Conservation (phyloP, 2,888 invertebrate species). For the Phragmatobia fuliginosa region DNA sequence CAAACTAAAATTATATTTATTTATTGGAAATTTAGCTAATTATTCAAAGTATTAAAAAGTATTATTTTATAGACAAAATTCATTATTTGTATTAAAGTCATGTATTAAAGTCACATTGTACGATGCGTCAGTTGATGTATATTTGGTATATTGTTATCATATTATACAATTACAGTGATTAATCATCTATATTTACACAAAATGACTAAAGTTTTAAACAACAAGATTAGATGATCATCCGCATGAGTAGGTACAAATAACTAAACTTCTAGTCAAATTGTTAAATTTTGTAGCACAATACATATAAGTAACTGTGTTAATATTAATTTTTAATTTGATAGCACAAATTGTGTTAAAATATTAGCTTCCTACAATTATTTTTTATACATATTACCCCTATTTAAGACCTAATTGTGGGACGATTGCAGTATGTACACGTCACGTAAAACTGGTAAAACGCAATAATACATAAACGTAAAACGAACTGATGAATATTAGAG, state of each 20-base stretch:
- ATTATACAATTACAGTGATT: conserved; percentile 23
- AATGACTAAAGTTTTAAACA: conserved; percentile 35
- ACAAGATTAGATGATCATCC: not conserved
- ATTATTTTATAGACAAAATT: not conserved
- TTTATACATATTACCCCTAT: not conserved
- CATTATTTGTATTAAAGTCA: no score
- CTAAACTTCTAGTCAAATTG: not conserved
- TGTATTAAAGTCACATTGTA: not conserved
- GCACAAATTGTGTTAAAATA: no score
- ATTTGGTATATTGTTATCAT: conserved; percentile 19
- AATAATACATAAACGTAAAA: not conserved
- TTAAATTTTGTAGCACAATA: not conserved
- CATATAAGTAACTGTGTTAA: no score
- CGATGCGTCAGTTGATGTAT: not conserved
- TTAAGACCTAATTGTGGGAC: not conserved
- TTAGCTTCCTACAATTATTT: no score
- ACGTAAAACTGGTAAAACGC: not conserved
- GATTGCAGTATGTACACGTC: not conserved
- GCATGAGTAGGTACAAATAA: not conserved
- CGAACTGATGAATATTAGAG: no score
- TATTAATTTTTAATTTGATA: no score
- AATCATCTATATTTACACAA: conserved; percentile 34
- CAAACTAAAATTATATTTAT: no score
- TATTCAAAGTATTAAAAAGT: no score
- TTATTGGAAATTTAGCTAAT: no score